Base-by-base conservation (phyloP, 2,888 invertebrate species). In the Chironomus tentans region DNA sequence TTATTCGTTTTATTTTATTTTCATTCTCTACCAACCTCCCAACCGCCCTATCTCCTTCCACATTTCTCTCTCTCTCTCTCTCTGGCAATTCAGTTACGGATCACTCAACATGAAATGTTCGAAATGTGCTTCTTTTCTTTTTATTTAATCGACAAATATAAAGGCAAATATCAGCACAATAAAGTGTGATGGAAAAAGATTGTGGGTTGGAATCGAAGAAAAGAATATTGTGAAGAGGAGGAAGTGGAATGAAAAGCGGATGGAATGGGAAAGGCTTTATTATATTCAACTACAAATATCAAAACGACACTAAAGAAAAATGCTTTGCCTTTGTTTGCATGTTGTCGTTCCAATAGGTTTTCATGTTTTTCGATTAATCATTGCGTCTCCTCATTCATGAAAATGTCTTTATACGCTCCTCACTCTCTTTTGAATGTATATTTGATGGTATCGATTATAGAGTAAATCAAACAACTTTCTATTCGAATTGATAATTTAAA, bases 121-220 rank as follows among this genome's bases (percentile, higher is more conserved):
- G 47, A 56, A 38, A 71, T 50, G 50, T 61, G 22, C 38, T 70
- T 70, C 70, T 70, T 22, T 70, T 50, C 22, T 22, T 38, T 56
- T 71, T 71, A 56, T 71, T 71, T 71, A 71, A 71, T 71, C 71
- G 71, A 71, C 71, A 71, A 71, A 71, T 56, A 71, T 50, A 50
- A 70, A 71, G 69, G 69, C 69, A 69, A 69, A 69, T 47, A 69
- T 46, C 38, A 69, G 61, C 61, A 70, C 56, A 56, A 56, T 56
- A 56, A 56, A 56, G 56, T 56, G 56, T 56, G 56, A 56, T 56
- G 56, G 56, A 56, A 56, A 56, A 56, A 56, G 18, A 56, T 56
- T 56, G 56, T 56, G 15, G n/a, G n/a, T 56, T 56, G 56, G 7
- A 56, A 56, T n/a, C n/a, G 56, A 56, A 50, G 3, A 50, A 15